phyloP scores from a whole-genome alignment of 64 coral and sea anemone species.

The Catalaphyllia jardinei region DNA sequence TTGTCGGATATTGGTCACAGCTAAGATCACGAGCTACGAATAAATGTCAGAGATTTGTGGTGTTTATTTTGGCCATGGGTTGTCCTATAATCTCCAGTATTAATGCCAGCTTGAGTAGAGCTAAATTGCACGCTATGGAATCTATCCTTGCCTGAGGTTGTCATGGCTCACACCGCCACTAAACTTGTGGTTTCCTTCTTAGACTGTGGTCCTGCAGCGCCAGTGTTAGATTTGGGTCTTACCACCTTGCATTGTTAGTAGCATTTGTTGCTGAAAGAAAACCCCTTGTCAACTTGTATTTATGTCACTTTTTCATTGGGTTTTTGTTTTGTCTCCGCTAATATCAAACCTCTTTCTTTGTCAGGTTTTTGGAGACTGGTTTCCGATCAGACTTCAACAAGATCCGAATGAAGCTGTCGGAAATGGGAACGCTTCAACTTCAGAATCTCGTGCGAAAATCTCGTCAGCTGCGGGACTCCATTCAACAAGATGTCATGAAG shows the following conservation, averaged over 20 bases:
- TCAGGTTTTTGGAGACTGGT: slow-evolving; percentile 97
- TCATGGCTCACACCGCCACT: neutral
- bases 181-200: slow-evolving; percentile 35
- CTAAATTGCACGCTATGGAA: neutral
- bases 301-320: neutral
- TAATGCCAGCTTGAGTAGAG: neutral
- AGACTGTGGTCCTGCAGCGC: neutral
- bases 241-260: neutral
- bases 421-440: slow-evolving; percentile 88
- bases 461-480: slow-evolving; percentile 84
- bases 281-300: too few relatives aligned
- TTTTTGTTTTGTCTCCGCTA: neutral
- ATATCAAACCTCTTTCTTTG: neutral
- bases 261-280: neutral
- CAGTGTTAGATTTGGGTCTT: neutral
- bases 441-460: slow-evolving; percentile 88
- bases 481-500: slow-evolving; percentile 90
- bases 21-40: neutral
- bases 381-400: slow-evolving; percentile 98
- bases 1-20: slow-evolving; percentile 3
- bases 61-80: neutral
- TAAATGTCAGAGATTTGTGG: neutral
- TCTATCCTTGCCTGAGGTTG: neutral
- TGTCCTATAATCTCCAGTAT: neutral
- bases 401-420: slow-evolving; percentile 92